phyloP scores from a whole-genome alignment of 1,140 invertebrate species.

The Drosophila saltans region DNA sequence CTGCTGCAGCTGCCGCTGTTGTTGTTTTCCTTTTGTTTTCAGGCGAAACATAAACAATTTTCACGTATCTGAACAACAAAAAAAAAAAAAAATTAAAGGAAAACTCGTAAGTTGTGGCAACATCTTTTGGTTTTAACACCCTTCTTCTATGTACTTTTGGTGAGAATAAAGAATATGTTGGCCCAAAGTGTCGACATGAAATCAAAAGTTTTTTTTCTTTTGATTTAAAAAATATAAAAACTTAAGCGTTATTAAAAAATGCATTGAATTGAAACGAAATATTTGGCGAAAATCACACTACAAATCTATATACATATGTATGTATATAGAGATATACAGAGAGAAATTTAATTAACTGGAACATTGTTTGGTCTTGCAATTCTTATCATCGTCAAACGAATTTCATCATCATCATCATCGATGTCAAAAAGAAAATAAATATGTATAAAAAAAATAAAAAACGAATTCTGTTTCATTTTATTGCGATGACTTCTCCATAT shows the following conservation, averaged over 20 bases:
- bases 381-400: background rate
- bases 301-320: no score
- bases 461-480: slow-evolving; percentile 17
- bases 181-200: no score
- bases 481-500: slow-evolving; percentile 1
- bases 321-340: background rate
- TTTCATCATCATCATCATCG: background rate
- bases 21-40: slow-evolving; percentile 8
- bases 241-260: no score
- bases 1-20: background rate
- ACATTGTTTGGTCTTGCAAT: slow-evolving; percentile 15
- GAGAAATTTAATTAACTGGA: slow-evolving; percentile 13
- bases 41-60: slow-evolving; percentile 21
- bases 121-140: slow-evolving; percentile 1
- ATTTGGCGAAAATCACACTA: no score
- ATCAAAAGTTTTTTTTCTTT: no score
- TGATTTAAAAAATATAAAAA: no score
- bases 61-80: background rate
- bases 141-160: background rate
- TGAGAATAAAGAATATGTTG: background rate
- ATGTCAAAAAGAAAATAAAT: background rate
- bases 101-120: slow-evolving; percentile 19
- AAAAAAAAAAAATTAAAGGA: background rate
- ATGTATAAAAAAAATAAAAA: no score
- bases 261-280: no score